Evolutionary conservation across 30 jellyfish, hydroid and myxozoan species (phyloP).

Genomic region (Hydra vulgaris): DNA sequence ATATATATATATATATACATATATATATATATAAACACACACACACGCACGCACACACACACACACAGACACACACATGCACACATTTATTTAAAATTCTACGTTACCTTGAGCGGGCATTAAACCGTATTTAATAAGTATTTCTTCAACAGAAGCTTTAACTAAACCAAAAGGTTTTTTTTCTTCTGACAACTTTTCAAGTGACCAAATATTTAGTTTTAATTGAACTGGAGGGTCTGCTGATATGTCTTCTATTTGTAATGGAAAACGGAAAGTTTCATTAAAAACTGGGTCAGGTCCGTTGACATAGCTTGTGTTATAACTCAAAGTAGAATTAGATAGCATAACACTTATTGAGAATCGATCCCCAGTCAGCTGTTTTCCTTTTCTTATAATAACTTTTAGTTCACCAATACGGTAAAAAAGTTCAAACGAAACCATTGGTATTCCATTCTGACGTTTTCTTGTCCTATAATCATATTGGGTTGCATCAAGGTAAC

Average conservation of each 20-base stretch:
- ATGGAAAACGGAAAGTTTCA: constrained; percentile 39
- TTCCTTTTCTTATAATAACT: constrained; percentile 6
- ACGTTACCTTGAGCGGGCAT: constrained; percentile 32
- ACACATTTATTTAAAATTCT: no score
- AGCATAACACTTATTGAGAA: background rate
- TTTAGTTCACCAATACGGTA: constrained; percentile 6
- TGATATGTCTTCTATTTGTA: constrained; percentile 14
- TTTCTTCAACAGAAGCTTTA: constrained; percentile 33
- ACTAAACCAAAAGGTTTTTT: constrained; percentile 61
- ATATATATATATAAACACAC: no score
- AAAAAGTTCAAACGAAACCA: constrained; percentile 10
- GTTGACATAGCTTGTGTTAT: constrained; percentile 3
- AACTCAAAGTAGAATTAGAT: constrained; percentile 1
- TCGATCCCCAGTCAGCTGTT: constrained; percentile 1
- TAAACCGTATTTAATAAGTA: constrained; percentile 19
- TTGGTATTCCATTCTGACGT: background rate
- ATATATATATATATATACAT: no score
- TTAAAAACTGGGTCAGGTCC: constrained; percentile 68
- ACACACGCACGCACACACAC: no score
- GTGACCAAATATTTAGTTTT: constrained; percentile 71
- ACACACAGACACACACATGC: no score
- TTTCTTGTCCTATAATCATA: background rate
- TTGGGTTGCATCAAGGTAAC: constrained; percentile 3
- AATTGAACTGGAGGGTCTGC: constrained; percentile 28
- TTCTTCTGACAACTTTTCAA: constrained; percentile 49